Percentiles rank a stretch among this genome's conserved stretches.
Conservation (phyloP, 2,113 vertebrate species). For the Nesogale talazaci region DNA sequence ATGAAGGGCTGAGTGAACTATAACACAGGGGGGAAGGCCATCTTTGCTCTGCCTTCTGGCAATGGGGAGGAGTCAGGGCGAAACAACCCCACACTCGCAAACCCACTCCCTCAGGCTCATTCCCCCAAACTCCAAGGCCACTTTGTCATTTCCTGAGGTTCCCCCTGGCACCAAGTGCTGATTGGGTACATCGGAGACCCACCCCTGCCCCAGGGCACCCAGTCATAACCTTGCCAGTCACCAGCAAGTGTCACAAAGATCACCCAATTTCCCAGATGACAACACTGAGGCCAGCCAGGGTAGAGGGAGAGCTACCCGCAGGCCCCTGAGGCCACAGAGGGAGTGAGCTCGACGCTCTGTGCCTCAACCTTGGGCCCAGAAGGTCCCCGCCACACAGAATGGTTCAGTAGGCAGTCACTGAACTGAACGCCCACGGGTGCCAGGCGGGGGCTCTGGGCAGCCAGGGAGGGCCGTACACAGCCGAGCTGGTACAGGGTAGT, state of each 20-base stretch:
- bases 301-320: background rate
- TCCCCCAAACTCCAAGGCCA: background rate
- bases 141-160: conserved; percentile 42
- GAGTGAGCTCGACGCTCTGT: background rate
- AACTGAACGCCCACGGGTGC: background rate
- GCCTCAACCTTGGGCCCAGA: background rate
- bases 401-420: background rate
- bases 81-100: background rate
- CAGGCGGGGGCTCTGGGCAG: background rate
- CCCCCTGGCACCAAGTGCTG: conserved; percentile 33
- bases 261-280: conserved; percentile 47
- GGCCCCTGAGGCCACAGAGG: background rate
- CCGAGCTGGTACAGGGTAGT: background rate
- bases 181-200: conserved; percentile 37
- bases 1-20: conserved; percentile 30
- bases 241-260: conserved; percentile 36
- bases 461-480: background rate
- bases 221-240: conserved; percentile 46
- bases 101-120: conserved; percentile 32
- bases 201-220: conserved; percentile 28
- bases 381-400: background rate
- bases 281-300: background rate
- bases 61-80: conserved; percentile 22
- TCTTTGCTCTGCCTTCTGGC: background rate
- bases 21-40: background rate